Evolutionary conservation across 2,113 vertebrate species (phyloP), one percentile per base, ranked within the genome.

Genomic region (Toxotes jaculatrix): DNA sequence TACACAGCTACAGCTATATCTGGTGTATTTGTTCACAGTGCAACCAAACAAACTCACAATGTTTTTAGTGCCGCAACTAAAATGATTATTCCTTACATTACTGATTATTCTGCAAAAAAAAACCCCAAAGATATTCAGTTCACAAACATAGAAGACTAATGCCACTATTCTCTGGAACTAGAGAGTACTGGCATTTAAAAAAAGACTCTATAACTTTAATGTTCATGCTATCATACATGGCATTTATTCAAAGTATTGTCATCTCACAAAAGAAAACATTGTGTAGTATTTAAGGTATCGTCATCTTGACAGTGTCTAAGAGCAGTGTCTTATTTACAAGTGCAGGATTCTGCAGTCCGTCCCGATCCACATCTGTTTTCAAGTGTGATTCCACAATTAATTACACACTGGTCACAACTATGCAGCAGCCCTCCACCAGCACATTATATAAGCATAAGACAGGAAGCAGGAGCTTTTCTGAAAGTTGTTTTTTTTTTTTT

Each of bases 401-500:
- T 83, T 77, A 87, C 86, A 88, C 84, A 79, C 85, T 80, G 76
- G 62, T 84, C 66, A 13, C 87, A 88, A 68, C 70, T 77, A 86
- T 87, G 83, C 77, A 67, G 67, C 72, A 77, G 65, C 80, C 45
- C 63, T 85, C 85, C 71, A 84, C 82, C 79, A 84, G 16, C 78
- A 79, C 57, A 83, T 92, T 91, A 88, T 88, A 82, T 86, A 90
- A 91, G 85, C 87, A 88, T 4, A 69, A 82, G 77, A 81, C 87
- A 91, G 91, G 91, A 92, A 93, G 82, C 87, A 68, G 84, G 55
- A 89, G 82, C 79, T 84, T 92, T 90, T 88, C 80, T 70, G 55
- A 84, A 89, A 81, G 71, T 86, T 84, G 72, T 90, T 94, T 84
- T 27, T 27, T 27, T 27, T 27, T 27, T 27, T 27, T 27, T 90